Conservation (phyloP, 2,113 vertebrate genomes). For the Tragulus kanchil region DNA sequence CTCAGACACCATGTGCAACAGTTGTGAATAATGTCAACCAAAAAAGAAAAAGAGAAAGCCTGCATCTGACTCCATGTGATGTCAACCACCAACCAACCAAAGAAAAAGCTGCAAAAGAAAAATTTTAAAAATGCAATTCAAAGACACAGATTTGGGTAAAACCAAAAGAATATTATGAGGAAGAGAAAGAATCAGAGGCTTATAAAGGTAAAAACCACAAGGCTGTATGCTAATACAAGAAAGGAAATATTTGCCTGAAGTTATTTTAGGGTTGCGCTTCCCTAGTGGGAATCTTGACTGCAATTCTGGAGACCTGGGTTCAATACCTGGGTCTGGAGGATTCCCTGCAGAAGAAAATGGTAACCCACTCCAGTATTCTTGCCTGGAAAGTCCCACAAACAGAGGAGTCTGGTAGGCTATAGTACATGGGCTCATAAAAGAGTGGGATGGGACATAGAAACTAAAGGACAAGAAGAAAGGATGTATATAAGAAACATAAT, state of each 20-base stretch:
- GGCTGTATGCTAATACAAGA: background rate
- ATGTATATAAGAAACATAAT: background rate
- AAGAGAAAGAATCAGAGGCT: background rate
- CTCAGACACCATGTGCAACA: background rate
- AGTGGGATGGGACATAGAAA: too few species aligned
- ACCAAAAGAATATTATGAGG: background rate
- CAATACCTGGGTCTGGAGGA: background rate
- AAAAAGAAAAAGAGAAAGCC: background rate
- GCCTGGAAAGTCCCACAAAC: background rate
- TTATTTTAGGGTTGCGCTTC: background rate
- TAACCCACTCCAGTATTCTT: background rate
- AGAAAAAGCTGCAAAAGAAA: background rate
- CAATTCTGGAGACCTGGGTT: background rate
- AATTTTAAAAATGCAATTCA: background rate
- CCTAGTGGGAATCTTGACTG: too few species aligned
- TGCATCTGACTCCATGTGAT: background rate
- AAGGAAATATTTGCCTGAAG: background rate
- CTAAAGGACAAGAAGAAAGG: too few species aligned
- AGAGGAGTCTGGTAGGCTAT: background rate
- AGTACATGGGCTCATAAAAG: too few species aligned
- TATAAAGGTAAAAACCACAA: background rate
- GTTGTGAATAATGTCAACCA: background rate
- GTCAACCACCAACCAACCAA: background rate
- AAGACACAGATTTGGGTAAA: background rate
- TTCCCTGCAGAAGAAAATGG: background rate